phyloP scores from a whole-genome alignment of 2,797 vertebrate genomes.

The Knipowitschia caucasica region DNA sequence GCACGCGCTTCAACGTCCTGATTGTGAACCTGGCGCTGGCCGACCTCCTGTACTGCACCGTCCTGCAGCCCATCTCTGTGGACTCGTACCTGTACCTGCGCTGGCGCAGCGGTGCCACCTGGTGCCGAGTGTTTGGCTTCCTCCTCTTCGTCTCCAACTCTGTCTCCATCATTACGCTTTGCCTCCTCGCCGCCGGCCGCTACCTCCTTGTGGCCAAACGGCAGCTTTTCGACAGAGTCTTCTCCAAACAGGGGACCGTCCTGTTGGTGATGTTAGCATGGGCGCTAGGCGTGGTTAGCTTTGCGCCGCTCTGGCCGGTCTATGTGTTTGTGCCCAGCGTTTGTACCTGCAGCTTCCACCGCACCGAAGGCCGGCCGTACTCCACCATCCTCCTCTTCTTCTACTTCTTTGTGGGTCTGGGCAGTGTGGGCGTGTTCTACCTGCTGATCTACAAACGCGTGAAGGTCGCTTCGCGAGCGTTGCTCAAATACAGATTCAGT shows the following conservation, averaged over 20 bases:
- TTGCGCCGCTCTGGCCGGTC: slow-evolving; percentile 80
- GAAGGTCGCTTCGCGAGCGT: slow-evolving; percentile 63
- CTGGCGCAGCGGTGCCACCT: slow-evolving; percentile 76
- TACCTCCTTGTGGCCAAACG: slow-evolving; percentile 82
- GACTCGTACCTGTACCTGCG: slow-evolving; percentile 85
- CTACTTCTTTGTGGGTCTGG: slow-evolving; percentile 83
- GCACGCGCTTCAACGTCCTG: slow-evolving; percentile 85
- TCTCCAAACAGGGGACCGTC: slow-evolving; percentile 64
- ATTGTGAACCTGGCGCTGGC: slow-evolving; percentile 85
- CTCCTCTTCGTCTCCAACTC: slow-evolving; percentile 87
- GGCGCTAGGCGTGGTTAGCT: slow-evolving; percentile 76
- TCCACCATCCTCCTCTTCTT: slow-evolving; percentile 81
- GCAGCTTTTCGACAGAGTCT: slow-evolving; percentile 74
- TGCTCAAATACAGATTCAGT: slow-evolving; percentile 77
- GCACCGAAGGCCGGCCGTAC: slow-evolving; percentile 79
- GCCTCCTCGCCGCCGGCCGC: slow-evolving; percentile 80
- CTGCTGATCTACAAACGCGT: slow-evolving; percentile 83
- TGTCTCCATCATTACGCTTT: slow-evolving; percentile 86
- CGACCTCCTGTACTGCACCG: slow-evolving; percentile 84
- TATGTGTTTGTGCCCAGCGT: slow-evolving; percentile 82
- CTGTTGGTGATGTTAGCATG: slow-evolving; percentile 74
- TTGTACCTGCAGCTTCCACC: slow-evolving; percentile 90
- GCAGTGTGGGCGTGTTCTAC: slow-evolving; percentile 83
- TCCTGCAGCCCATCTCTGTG: slow-evolving; percentile 84
- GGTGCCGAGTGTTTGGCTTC: slow-evolving; percentile 82